These are phyloP conservation scores for Salvelinus fontinalis DNA, from an alignment of 2,113 vertebrate species.

Conservation along the genomic window DNA sequence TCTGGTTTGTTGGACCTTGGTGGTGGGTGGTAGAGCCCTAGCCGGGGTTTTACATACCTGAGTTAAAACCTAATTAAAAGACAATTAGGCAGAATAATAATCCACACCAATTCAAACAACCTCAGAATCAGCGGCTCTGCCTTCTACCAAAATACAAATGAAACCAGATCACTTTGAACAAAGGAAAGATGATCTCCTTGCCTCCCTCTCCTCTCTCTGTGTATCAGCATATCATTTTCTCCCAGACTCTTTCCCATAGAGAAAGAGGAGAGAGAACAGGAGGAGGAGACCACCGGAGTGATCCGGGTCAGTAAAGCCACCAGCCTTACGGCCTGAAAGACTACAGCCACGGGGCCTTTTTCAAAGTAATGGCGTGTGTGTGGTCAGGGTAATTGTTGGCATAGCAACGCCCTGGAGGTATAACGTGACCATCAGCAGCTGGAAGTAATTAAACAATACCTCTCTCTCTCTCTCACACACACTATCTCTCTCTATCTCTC, in stretches of 20 bases:
- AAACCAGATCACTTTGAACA: constrained; percentile 50
- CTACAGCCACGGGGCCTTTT: constrained; percentile 53
- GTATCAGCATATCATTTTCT: background rate
- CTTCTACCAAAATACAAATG: constrained; percentile 49
- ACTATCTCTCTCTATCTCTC: too few relatives aligned
- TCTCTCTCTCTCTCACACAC: too few relatives aligned
- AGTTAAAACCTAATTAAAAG: constrained; percentile 67
- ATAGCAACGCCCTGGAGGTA: constrained; percentile 78
- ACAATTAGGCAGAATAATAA: constrained; percentile 69
- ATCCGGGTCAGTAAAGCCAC: constrained; percentile 30
- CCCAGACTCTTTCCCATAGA: constrained; percentile 44
- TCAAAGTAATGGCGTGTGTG: constrained; percentile 42
- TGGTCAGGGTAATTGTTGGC: constrained; percentile 73
- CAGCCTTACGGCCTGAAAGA: constrained; percentile 38
- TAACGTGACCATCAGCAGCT: constrained; percentile 76
- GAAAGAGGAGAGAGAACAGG: too few relatives aligned
- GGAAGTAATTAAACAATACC: constrained; percentile 74
- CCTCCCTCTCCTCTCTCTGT: constrained; percentile 5
- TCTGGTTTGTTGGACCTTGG: constrained; percentile 54
- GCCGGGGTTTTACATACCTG: constrained; percentile 47
- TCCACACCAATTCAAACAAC: constrained; percentile 58
- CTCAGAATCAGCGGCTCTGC: constrained; percentile 46
- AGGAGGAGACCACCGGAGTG: constrained; percentile 23
- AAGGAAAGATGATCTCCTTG: constrained; percentile 54
- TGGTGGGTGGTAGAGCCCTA: constrained; percentile 57